These are phyloP conservation scores for Lamprotornis superbus DNA, from an alignment of 2,113 vertebrate genomes.

Conservation along the genomic window DNA sequence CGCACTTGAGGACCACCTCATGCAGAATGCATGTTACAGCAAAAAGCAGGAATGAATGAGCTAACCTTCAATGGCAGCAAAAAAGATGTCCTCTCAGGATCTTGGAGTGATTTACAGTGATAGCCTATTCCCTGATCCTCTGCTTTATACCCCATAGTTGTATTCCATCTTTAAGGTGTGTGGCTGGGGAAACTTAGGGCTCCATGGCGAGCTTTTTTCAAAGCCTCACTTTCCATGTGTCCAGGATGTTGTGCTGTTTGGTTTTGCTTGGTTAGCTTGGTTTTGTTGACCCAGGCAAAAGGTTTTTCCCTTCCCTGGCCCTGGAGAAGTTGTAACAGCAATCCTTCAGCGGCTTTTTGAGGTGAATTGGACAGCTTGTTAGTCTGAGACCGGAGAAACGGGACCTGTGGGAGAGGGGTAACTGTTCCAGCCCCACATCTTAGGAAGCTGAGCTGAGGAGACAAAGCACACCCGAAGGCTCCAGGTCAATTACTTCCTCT, in stretches of 20 bases:
- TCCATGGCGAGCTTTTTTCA: neutral
- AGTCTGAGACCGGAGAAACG: rapidly evolving
- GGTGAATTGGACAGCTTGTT: too few relatives aligned
- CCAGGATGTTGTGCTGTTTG: rapidly evolving
- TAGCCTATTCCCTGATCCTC: neutral
- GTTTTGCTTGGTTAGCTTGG: neutral
- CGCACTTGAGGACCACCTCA: neutral
- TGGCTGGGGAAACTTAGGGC: rapidly evolving
- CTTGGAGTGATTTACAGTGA: neutral
- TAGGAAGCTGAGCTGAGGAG: neutral
- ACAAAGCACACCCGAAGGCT: neutral
- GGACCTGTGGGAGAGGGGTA: neutral
- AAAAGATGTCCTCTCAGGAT: neutral
- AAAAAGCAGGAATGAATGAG: neutral
- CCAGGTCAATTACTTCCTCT: neutral
- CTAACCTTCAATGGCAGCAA: rapidly evolving
- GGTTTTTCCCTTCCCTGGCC: neutral
- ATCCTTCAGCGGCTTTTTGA: neutral
- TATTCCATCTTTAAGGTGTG: too few relatives aligned
- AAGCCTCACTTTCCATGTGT: too few relatives aligned
- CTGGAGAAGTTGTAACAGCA: neutral
- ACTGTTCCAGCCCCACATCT: rapidly evolving
- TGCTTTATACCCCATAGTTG: neutral
- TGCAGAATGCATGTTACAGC: neutral
- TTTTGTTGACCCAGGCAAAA: neutral